Conservation (phyloP, 2,888 invertebrate species). For the Lysandra bellargus region DNA sequence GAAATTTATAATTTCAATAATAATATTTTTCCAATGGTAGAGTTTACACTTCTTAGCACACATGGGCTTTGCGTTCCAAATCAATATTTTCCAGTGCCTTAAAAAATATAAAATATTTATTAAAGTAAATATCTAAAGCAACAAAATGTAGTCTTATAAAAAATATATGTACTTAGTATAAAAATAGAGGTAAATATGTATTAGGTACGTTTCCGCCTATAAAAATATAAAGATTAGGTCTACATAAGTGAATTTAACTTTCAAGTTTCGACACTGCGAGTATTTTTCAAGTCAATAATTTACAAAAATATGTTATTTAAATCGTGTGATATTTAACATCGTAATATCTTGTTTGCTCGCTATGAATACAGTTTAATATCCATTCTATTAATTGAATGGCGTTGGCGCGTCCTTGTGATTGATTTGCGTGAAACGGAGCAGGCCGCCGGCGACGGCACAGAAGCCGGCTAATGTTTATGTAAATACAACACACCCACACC, state of each 20-base stretch:
- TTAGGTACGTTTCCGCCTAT: not conserved
- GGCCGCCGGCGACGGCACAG: not conserved
- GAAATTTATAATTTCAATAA: too few species aligned
- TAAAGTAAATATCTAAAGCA: too few species aligned
- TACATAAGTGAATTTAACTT: not conserved
- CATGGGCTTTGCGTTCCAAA: too few species aligned
- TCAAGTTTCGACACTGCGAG: not conserved
- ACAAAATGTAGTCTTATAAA: too few species aligned
- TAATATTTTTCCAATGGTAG: too few species aligned
- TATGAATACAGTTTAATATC: conserved; percentile 18
- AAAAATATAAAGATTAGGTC: not conserved
- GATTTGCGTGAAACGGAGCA: conserved; percentile 16
- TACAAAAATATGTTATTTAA: not conserved
- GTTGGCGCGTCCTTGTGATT: conserved; percentile 14
- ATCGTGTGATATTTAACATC: not conserved
- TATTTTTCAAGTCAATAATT: not conserved
- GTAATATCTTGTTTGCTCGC: conserved; percentile 1
- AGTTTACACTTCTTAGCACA: too few species aligned
- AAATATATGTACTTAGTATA: too few species aligned
- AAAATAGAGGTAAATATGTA: too few species aligned
- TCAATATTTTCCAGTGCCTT: too few species aligned
- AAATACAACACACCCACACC: conserved; percentile 1
- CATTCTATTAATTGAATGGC: conserved; percentile 14
- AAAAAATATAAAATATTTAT: too few species aligned
- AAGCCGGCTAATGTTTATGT: conserved; percentile 3